These are phyloP conservation scores for Parnassius mnemosyne DNA, from an alignment of 2,888 invertebrate species.

Conservation along the genomic window DNA sequence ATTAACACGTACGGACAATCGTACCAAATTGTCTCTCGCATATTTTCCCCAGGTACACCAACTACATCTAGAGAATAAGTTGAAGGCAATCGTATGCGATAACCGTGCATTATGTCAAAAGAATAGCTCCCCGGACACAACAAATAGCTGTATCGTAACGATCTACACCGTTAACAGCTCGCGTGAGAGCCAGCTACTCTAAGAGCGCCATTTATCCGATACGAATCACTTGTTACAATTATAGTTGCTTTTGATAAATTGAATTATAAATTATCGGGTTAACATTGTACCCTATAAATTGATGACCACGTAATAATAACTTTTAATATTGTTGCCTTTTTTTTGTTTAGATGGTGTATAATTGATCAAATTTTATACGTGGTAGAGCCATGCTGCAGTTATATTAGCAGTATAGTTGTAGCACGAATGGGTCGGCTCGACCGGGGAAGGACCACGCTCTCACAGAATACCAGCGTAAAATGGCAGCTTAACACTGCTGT, in stretches of 20 bases:
- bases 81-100: constrained; percentile 37
- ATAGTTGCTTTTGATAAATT: constrained; percentile 21
- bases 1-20: not conserved
- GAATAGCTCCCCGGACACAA: constrained; percentile 40
- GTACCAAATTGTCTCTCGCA: constrained; percentile 8
- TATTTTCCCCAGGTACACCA: constrained; percentile 9
- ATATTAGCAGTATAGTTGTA: too few species aligned
- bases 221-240: constrained; percentile 25
- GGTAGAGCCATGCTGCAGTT: too few species aligned
- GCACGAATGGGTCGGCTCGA: too few species aligned
- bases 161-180: constrained; percentile 48
- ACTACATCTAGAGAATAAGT: constrained; percentile 18
- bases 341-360: too few species aligned
- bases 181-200: constrained; percentile 36
- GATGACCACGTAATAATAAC: not conserved
- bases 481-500: too few species aligned
- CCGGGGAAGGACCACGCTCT: too few species aligned
- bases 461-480: too few species aligned
- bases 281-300: constrained; percentile 7
- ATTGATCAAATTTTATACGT: too few species aligned
- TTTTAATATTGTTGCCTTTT: too few species aligned
- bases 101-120: constrained; percentile 43
- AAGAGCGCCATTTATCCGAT: constrained; percentile 22
- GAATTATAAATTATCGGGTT: constrained; percentile 13
- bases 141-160: constrained; percentile 46